These are phyloP conservation scores for Anoplolepis gracilipes DNA, from an alignment of 1,140 invertebrate species.

Conservation along the genomic window DNA sequence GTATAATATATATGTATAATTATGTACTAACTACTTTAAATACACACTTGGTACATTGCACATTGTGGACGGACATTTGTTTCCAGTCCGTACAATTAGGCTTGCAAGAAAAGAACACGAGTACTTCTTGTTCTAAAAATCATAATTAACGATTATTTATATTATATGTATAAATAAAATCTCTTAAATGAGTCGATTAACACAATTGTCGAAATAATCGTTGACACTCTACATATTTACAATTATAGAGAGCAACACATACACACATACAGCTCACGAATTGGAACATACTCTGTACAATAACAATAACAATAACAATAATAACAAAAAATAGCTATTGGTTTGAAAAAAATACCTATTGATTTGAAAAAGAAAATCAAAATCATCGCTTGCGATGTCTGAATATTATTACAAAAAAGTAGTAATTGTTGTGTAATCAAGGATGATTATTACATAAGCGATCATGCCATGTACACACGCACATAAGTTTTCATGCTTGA, in stretches of 20 bases:
- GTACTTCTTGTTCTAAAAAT: constrained; percentile 22
- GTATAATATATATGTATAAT: constrained; percentile 7
- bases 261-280: constrained; percentile 28
- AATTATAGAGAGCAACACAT: constrained; percentile 79
- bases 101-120: background rate
- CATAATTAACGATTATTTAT: background rate
- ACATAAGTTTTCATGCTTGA: no score
- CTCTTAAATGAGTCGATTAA: constrained; percentile 31
- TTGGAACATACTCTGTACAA: constrained; percentile 74
- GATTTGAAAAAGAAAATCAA: constrained; percentile 52
- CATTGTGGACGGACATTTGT: constrained; percentile 26
- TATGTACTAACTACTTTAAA: constrained; percentile 32
- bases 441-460: constrained; percentile 2
- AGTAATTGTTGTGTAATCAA: constrained; percentile 21
- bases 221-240: constrained; percentile 73
- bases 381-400: constrained; percentile 30
- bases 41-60: constrained; percentile 42
- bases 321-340: constrained; percentile 70
- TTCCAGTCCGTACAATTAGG: constrained; percentile 36
- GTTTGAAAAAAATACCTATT: constrained; percentile 50
- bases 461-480: background rate
- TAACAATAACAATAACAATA: constrained; percentile 77
- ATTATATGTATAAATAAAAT: constrained; percentile 55
- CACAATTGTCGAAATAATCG: constrained; percentile 28
- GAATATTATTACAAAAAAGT: background rate